Conservation (phyloP, 2,888 invertebrate genomes). For the Aproaerema taeniolella region DNA sequence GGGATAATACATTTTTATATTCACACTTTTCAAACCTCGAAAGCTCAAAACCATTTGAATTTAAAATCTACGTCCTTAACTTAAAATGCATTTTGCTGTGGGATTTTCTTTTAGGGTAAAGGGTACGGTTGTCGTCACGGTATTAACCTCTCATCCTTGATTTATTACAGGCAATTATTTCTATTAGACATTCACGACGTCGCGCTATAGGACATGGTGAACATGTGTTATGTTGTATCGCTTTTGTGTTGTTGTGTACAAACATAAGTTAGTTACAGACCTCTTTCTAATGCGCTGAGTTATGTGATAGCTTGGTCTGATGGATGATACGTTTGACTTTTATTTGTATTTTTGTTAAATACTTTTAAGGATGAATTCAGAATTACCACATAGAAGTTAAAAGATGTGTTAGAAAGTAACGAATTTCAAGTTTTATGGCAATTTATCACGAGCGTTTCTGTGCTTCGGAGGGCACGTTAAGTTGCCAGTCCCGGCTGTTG, state of each 20-base stretch:
- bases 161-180: constrained; percentile 58
- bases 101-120: constrained; percentile 31
- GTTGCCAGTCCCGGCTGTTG: too few species aligned
- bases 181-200: neutral
- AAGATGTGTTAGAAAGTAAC: too few species aligned
- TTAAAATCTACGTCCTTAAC: constrained; percentile 4
- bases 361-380: constrained; percentile 1
- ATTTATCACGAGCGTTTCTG: too few species aligned
- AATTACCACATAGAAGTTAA: neutral
- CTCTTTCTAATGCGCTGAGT: too few species aligned
- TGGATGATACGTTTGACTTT: too few species aligned
- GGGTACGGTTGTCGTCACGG: constrained; percentile 49
- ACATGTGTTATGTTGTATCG: constrained; percentile 42
- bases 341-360: too few species aligned
- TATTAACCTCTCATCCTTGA: constrained; percentile 62
- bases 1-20: constrained; percentile 38
- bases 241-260: constrained; percentile 21
- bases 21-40: constrained; percentile 13
- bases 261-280: constrained; percentile 12
- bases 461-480: too few species aligned
- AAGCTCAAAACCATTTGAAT: neutral
- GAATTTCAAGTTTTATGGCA: too few species aligned
- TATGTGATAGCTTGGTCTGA: too few species aligned
- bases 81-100: constrained; percentile 19
- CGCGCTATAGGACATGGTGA: constrained; percentile 11